Base-by-base conservation (phyloP, 2,888 invertebrate genomes). In the Eurois occulta region DNA sequence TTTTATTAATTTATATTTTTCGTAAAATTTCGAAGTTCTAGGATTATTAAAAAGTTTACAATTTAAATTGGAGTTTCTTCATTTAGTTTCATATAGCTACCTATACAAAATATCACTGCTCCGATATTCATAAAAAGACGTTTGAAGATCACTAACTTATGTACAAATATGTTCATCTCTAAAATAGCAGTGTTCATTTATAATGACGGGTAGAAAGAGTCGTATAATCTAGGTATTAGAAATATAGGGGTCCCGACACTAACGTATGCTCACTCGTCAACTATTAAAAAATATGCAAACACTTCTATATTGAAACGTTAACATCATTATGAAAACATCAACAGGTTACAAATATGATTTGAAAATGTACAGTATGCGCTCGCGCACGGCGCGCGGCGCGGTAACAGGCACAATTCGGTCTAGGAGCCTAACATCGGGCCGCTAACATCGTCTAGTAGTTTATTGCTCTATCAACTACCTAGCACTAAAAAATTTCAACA, bases 31-130 rank as follows among this genome's bases (percentile, higher is more conserved):
- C 86, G 90, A 93, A 92, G 90, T 89, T 90, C 91, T 91, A 92
- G 87, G 88, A 91, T 92, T 87, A 90, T 86, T 91, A 92, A 92
- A 92, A 93, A 92, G 91, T 91, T 84, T 90, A 90, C 89, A 90
- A 90, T 90, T 88, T 85, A 88, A 92, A 89, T 90, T 88, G 91
- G 87, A 91, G 88, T 90, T 91, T 84, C 72, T 87, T 87, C 81
- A 88, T 91, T 89, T 91, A 86, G 84, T 86, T 88, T 88, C 87
- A 90, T 91, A 93, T 91, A 93, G 93, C 91, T 93, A 93, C 93
- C 93, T 95, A 95, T 94, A 95, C 92, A 96, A 96, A 95, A 95
- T 96, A 95, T 95, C 95, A 95, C 95, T 93, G 95, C 94, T 94
- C 94, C 92, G 93, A 94, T 95, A 95, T 94, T 94, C 91, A 95